Conservation (phyloP, 2,888 invertebrate species). For the Dryocosmus kuriphilus region DNA sequence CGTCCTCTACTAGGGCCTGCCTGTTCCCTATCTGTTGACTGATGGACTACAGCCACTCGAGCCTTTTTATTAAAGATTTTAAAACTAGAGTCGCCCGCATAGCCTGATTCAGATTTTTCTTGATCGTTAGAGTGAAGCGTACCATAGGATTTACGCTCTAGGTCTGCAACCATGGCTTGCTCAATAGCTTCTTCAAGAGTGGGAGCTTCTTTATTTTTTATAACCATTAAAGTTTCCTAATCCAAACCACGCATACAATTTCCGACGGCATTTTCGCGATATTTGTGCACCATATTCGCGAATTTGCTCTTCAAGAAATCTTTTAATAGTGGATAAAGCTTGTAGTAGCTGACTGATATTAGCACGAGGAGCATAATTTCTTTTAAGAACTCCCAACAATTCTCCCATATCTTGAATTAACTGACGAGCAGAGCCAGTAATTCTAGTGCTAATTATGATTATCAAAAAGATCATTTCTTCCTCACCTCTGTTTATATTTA, state of each 20-base stretch:
- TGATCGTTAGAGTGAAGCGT: neutral
- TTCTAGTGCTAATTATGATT: neutral
- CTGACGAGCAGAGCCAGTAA: neutral
- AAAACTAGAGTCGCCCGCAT: neutral
- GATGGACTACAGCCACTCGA: neutral
- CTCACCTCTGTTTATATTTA: too few species aligned
- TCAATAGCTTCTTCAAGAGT: neutral
- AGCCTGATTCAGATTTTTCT: neutral
- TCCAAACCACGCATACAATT: too few species aligned
- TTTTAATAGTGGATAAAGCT: too few species aligned
- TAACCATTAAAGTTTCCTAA: neutral
- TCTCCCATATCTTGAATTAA: neutral
- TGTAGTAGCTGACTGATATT: too few species aligned
- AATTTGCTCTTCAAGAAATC: too few species aligned
- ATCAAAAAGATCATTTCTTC: neutral
- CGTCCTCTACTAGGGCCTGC: neutral
- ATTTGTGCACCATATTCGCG: neutral
- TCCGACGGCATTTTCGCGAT: conserved; percentile 42
- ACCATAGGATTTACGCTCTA: neutral
- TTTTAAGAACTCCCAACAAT: neutral
- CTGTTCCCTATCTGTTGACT: neutral
- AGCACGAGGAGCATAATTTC: too few species aligned
- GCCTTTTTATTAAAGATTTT: neutral
- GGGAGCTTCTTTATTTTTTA: conserved; percentile 23
- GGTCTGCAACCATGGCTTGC: neutral